phyloP scores from a whole-genome alignment of 1,140 invertebrate species.

The Microvelia longipes region DNA sequence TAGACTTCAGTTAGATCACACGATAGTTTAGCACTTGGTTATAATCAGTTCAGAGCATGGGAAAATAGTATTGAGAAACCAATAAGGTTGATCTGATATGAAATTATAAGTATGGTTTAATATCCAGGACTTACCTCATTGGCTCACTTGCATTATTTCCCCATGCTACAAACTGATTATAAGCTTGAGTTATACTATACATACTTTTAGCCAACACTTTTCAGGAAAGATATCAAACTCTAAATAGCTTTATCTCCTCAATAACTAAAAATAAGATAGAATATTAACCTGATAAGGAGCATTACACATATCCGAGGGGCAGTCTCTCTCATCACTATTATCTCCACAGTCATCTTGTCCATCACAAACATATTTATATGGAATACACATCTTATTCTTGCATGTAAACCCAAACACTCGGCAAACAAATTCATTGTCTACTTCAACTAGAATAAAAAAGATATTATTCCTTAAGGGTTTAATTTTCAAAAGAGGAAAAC shows the following conservation, averaged over 20 bases:
- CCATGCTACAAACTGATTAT: no score
- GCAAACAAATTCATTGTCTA: conserved; percentile 21
- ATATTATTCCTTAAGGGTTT: neutral
- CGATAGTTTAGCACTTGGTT: no score
- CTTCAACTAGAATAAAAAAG: neutral
- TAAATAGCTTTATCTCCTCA: neutral
- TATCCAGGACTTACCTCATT: no score
- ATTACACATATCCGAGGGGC: conserved; percentile 17
- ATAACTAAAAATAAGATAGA: neutral
- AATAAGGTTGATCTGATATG: no score
- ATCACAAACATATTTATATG: conserved; percentile 37
- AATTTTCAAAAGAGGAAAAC: neutral
- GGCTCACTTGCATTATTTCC: no score
- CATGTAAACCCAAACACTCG: conserved; percentile 29
- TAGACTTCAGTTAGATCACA: no score
- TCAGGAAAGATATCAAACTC: conserved; percentile 31
- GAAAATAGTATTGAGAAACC: no score
- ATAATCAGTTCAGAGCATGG: no score
- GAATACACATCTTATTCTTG: conserved; percentile 29
- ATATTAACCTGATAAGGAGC: neutral
- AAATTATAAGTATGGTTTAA: no score
- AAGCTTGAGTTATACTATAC: no score
- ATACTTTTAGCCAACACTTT: conserved; percentile 36
- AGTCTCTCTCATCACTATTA: conserved; percentile 36
- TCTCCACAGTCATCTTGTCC: conserved; percentile 37